phyloP scores from a whole-genome alignment of 2,888 invertebrate species.

The Cryptosula pallasiana region DNA sequence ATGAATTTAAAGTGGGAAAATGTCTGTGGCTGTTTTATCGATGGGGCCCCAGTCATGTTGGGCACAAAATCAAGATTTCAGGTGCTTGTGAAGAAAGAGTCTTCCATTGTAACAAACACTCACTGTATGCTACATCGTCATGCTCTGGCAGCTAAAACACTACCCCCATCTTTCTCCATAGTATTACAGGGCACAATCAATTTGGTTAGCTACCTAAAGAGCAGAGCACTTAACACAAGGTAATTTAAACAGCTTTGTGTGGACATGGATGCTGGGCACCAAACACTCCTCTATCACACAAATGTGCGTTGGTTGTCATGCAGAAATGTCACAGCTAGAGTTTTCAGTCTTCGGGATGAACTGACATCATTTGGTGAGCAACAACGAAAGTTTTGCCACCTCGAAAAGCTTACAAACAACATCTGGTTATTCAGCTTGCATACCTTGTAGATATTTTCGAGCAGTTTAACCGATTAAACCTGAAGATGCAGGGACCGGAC shows the following conservation, averaged over 20 bases:
- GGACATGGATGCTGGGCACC: background rate
- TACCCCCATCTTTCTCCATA: no score
- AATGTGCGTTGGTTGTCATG: slow-evolving; percentile 2
- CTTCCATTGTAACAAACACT: background rate
- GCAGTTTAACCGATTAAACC: background rate
- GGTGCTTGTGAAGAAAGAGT: background rate
- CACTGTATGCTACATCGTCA: no score
- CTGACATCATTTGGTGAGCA: background rate
- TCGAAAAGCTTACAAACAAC: background rate
- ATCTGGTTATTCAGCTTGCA: background rate
- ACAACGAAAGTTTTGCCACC: no score
- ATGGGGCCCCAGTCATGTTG: background rate
- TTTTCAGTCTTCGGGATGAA: background rate
- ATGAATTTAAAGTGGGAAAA: no score
- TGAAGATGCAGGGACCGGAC: background rate
- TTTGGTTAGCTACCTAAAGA: background rate
- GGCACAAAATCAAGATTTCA: background rate
- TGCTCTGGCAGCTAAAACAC: no score
- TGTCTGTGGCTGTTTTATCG: background rate
- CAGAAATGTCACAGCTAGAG: no score
- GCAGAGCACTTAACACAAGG: background rate
- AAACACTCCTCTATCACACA: slow-evolving; percentile 2
- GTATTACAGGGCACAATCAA: no score
- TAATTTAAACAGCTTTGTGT: background rate
- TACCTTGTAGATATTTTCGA: no score